Base-by-base conservation (phyloP, 2,113 vertebrate species). In the Macroglossus sobrinus region DNA sequence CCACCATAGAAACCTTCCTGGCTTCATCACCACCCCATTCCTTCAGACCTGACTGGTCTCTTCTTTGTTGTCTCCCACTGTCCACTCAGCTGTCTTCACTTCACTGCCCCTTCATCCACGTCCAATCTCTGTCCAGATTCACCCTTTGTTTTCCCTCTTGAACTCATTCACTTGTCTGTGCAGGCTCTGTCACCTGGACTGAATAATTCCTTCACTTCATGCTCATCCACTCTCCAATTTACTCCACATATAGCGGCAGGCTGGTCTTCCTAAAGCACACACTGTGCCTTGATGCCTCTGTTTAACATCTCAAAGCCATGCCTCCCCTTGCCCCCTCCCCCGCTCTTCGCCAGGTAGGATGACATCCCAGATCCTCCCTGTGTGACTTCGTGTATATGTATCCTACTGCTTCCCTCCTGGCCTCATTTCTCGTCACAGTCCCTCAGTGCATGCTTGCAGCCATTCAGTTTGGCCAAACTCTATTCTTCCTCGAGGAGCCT, bases 301-400 rank as follows among this genome's bases (percentile, higher is more conserved):
- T 11, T 55, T 72, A 38, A 24, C 7, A 63, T 43, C n/a, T 76
- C 61, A 61, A 30, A 6, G 16, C 8, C 76, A 53, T 28, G 26
- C 38, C 38, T 21, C 50, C 26, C 35, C 2, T 19, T 1, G 9
- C 5, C 19, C 0, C n/a, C n/a, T n/a, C n/a, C n/a, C n/a, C n/a
- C n/a, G n/a, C n/a, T n/a, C n/a, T n/a, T n/a, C n/a, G n/a, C n/a
- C n/a, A n/a, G n/a, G n/a, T n/a, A 24, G 5, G 21, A 79, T 38
- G 87, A 80, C n/a, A 18, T 75, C 81, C 22, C 7, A 18, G 69
- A 33, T 45, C 55, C 72, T 43, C 71, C 26, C 4, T 0, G 30
- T 19, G 43, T 63, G 43, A 19, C 63, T 55, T 50, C 4, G 5
- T 5, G 28, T 50, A 7, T 30, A 10, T 79, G n/a, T n/a, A 16